Base-by-base conservation (phyloP, 92 coral and sea anemone species). In the Porites evermanni region DNA sequence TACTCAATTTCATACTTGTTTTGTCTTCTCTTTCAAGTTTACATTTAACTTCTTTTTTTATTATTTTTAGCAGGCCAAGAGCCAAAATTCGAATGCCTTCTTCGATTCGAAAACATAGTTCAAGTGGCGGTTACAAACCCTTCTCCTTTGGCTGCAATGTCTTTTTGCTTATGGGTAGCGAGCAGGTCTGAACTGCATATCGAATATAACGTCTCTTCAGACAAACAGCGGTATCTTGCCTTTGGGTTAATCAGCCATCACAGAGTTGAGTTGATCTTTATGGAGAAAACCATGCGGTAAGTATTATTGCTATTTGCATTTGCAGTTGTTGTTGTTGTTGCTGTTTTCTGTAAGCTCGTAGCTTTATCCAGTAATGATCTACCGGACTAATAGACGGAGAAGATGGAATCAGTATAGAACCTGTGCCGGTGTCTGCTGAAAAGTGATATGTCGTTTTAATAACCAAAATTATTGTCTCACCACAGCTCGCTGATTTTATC, bases 91-190 rank as follows among this genome's bases (percentile, higher is more conserved):
- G 86, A 69, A 17, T 17, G 69, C 23, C 77, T 53, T 29, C 47
- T 81, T 70, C 13, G 67, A 38, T 52, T 21, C 17, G 64, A 5
- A 47, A 53, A 71, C 29, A 32, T 68, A n/a, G 50, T 7, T 16
- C 6, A 21, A 2, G 59, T 19, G 18, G 72, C 53, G 12, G 26
- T 81, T 3, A 69, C 52, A 19, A 26, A 53, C 14, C 19, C 14
- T 6, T 44, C 52, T 8, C 18, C 69, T 16, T 53, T 81, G 67
- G 70, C 78, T 6, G 65, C 86, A 8, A 56, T 70, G 29, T 69
- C 86, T 18, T 69, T 71, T 24, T 81, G 86, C n/a, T 51, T 70
- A 38, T 81, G 86, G 86, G 67, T 81, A 53, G 78, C 77, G 12
- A 81, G 47, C 54, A 81, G 54, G 78, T 69, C 68, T 29, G 44